Evolutionary conservation across 1,140 invertebrate species (phyloP).

Genomic region (Drosophila nigrodunni): DNA sequence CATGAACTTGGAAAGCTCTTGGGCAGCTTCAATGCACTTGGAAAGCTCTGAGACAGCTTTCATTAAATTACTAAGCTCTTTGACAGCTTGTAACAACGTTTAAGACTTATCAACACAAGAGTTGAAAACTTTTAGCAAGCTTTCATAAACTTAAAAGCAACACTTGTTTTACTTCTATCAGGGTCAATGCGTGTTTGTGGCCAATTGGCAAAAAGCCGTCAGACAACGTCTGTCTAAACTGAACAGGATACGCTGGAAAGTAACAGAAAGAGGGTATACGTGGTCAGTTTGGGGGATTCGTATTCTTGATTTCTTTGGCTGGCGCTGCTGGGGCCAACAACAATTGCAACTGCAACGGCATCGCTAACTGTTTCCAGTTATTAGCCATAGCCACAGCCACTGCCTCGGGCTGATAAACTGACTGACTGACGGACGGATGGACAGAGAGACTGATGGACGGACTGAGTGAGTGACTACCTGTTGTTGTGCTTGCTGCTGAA

Average conservation of each 20-base stretch:
- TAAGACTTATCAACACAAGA: no score
- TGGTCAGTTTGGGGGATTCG: constrained; percentile 35
- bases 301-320: constrained; percentile 26
- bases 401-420: constrained; percentile 13
- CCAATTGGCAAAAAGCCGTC: constrained; percentile 28
- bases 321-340: constrained; percentile 22
- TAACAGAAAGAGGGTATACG: constrained; percentile 5
- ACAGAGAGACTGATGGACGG: not conserved
- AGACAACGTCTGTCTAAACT: constrained; percentile 1
- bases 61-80: no score
- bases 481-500: constrained; percentile 3
- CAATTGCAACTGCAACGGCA: constrained; percentile 33
- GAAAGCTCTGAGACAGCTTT: not conserved
- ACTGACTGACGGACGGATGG: constrained; percentile 2
- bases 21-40: no score
- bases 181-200: not conserved
- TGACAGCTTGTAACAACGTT: not conserved
- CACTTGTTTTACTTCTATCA: no score
- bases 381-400: constrained; percentile 32
- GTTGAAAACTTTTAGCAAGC: not conserved
- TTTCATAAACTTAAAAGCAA: constrained; percentile 5
- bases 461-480: not conserved
- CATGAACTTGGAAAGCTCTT: not conserved
- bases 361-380: constrained; percentile 44
- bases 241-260: constrained; percentile 41